phyloP scores from a whole-genome alignment of 1,140 invertebrate species.

The Cydia splendana region DNA sequence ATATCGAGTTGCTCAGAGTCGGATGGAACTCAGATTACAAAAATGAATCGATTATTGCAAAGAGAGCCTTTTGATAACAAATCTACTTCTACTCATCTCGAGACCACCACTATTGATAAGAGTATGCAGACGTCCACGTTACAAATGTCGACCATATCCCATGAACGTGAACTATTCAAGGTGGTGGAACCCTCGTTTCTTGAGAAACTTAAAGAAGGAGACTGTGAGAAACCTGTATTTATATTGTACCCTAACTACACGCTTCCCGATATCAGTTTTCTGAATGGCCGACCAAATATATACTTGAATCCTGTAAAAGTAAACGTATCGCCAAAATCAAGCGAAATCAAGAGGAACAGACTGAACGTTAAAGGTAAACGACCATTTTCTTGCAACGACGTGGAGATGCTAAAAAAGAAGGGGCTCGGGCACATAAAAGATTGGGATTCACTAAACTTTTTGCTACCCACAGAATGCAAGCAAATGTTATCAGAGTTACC shows the following conservation, averaged over 20 bases:
- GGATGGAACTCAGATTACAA: conserved; percentile 77
- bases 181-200: conserved; percentile 84
- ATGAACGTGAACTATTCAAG: conserved; percentile 75
- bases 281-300: conserved; percentile 82
- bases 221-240: conserved; percentile 88
- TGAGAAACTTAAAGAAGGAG: conserved; percentile 83
- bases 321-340: conserved; percentile 65
- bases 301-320: conserved; percentile 79
- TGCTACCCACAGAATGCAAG: conserved; percentile 90
- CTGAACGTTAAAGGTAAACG: conserved; percentile 77
- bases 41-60: conserved; percentile 68
- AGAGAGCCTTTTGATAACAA: conserved; percentile 71
- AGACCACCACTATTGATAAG: conserved; percentile 83
- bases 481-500: conserved; percentile 88
- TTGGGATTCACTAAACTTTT: conserved; percentile 94
- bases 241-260: conserved; percentile 96
- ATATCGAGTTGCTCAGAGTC: conserved; percentile 80
- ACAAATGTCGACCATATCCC: conserved; percentile 60
- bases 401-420: conserved; percentile 88
- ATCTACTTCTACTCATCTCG: conserved; percentile 80
- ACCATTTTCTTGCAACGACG: conserved; percentile 91
- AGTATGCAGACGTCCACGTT: conserved; percentile 86
- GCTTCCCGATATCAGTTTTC: conserved; percentile 92
- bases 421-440: conserved; percentile 92
- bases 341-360: conserved; percentile 62